These are phyloP conservation scores for Apamea sordens DNA, from an alignment of 2,888 invertebrate genomes.

Conservation along the genomic window DNA sequence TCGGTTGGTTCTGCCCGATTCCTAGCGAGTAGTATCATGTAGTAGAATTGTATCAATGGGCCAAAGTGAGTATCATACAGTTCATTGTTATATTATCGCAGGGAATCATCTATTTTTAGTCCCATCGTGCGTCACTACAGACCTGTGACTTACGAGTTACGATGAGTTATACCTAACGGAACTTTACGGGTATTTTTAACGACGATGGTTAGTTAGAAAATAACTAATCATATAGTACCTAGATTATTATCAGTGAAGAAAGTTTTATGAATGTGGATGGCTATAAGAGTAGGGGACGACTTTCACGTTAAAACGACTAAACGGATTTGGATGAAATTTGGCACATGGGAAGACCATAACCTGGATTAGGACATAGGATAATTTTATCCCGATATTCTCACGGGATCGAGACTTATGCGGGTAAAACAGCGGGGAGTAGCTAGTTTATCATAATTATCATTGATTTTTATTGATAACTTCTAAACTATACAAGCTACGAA, in stretches of 20 bases:
- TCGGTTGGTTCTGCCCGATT: neutral
- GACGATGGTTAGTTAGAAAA: neutral
- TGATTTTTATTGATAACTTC: neutral
- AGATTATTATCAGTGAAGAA: neutral
- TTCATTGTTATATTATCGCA: constrained; percentile 20
- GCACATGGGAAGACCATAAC: too few relatives aligned
- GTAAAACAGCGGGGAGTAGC: too few relatives aligned
- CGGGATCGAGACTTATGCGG: too few relatives aligned
- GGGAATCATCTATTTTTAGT: constrained; percentile 34
- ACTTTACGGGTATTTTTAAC: neutral
- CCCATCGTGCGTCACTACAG: neutral
- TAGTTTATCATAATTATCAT: neutral
- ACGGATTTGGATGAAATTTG: too few relatives aligned
- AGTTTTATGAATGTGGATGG: too few relatives aligned
- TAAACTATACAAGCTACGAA: neutral
- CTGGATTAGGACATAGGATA: too few relatives aligned
- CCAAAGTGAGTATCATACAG: neutral
- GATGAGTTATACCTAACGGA: neutral
- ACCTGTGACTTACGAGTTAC: neutral
- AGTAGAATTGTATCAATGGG: constrained; percentile 34
- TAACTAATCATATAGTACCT: neutral
- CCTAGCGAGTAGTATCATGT: neutral
- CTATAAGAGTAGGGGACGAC: too few relatives aligned
- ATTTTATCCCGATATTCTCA: too few relatives aligned
- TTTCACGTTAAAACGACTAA: too few relatives aligned